Evolutionary conservation across 2,797 vertebrate species (phyloP).

Genomic region (Avahi laniger): DNA sequence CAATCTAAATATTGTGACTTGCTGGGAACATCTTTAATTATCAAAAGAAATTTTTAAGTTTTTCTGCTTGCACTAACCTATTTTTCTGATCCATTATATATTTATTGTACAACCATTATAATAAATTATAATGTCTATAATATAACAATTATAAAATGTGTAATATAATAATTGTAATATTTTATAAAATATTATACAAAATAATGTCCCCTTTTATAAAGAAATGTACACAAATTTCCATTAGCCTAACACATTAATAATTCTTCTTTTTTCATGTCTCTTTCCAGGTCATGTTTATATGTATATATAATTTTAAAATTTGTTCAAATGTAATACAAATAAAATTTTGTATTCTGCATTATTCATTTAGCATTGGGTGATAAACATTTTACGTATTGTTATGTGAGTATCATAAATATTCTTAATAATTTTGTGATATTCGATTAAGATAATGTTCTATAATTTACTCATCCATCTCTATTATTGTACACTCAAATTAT

Average conservation of each 20-base stretch:
- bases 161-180: background rate
- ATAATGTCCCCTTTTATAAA: background rate
- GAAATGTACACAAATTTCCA: background rate
- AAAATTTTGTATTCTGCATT: background rate
- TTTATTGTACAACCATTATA: background rate
- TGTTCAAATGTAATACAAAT: background rate
- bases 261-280: background rate
- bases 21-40: background rate
- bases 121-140: background rate
- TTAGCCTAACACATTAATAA: background rate
- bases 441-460: background rate
- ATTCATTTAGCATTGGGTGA: background rate
- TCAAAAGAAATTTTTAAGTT: background rate
- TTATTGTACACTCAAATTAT: background rate
- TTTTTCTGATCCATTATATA: background rate
- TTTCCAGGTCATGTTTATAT: background rate
- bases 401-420: background rate
- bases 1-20: background rate
- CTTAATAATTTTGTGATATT: background rate
- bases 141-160: background rate
- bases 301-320: conserved; percentile 1
- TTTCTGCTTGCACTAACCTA: background rate
- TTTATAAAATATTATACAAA: background rate
- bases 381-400: conserved; percentile 12
- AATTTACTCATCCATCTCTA: background rate